Base-by-base conservation (phyloP, 2,888 invertebrate species). In the Fragum fragum region DNA sequence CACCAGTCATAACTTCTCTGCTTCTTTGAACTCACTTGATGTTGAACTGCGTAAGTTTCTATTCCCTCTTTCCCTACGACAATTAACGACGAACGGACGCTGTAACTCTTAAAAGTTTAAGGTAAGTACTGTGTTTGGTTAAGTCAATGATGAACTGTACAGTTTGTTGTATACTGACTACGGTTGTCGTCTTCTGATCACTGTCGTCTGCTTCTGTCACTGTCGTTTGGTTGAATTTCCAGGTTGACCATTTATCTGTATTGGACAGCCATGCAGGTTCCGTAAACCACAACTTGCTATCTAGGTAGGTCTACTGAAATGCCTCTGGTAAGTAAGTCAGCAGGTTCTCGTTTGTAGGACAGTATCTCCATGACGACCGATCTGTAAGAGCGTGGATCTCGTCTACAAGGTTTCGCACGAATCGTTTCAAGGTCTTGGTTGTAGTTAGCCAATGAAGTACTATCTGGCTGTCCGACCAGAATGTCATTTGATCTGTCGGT, bases 401-500 rank as follows among this genome's bases (percentile, higher is more conserved):
- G 2, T 39, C 23, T 1, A 76, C 70, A 47, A 59, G 57, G 39
- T 57, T 76, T 70, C 28, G n/a, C 14, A 75, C 69, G 39, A 75
- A 75, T 9, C 55, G n/a, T 26, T 53, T 16, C 11, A 75, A 42
- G 14, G 53, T 11, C 39, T 57, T 68, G 1, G 28, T 47, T 36
- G 75, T 55, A 18, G 18, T 9, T 1, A 75, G 26, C 68, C 75
- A 75, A 28, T 75, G 75, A 21, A 75, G 42, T 9, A 55, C 57
- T 23, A 75, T 75, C 39, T 75, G 75, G 39, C 75, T 75, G 68
- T 75, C 75, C 16, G 55, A 52, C 74, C 74, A 74, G 11, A 63
- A 23, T 16, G 28, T 16, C 6, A 66, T 21, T 7, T 28, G 18
- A 2, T n/a, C 11, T 9, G 32, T 59, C 7, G 23, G 1, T n/a